A percentile compares a stretch with the other conserved stretches of the same genome.
phyloP scores from a whole-genome alignment of 1,140 invertebrate genomes.

The Phthorimaea operculella region DNA sequence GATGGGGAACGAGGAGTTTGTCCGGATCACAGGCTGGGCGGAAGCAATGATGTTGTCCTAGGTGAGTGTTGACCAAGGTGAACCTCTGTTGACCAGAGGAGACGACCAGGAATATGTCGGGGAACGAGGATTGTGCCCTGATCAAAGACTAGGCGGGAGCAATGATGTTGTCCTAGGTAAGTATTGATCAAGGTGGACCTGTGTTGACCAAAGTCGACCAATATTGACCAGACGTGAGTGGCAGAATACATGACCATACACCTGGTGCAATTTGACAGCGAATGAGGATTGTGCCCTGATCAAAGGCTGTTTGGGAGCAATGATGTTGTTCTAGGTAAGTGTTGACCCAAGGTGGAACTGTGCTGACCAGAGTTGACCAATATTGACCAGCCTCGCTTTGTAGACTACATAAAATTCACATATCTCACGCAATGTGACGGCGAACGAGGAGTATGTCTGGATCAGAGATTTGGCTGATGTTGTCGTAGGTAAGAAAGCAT shows the following conservation, averaged over 20 bases:
- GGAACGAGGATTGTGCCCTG: conserved; percentile 85
- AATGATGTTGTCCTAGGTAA: conserved; percentile 81
- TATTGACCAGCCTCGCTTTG: conserved; percentile 75
- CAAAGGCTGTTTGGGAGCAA: conserved; percentile 82
- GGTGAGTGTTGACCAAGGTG: no score
- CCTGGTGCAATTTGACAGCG: conserved; percentile 80
- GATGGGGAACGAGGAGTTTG: conserved; percentile 87
- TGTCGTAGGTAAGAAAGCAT: conserved; percentile 72
- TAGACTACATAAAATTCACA: conserved; percentile 90
- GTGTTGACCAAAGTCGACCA: no score
- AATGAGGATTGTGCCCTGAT: conserved; percentile 87
- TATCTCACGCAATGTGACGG: conserved; percentile 88
- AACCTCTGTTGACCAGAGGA: no score
- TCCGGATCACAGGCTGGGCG: conserved; percentile 84
- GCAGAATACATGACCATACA: conserved; percentile 89
- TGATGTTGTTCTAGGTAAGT: conserved; percentile 76
- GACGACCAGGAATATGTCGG: conserved; percentile 74
- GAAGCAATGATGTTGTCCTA: conserved; percentile 81
- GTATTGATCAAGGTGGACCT: no score
- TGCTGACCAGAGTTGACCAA: no score
- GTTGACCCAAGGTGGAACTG: no score
- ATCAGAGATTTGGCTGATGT: conserved; percentile 83
- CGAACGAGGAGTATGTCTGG: conserved; percentile 85
- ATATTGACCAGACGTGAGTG: conserved; percentile 74
- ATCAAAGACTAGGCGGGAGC: conserved; percentile 81